These are phyloP conservation scores for Pristionchus japonicus DNA, from an alignment of 2,888 invertebrate genomes.

Conservation along the genomic window DNA sequence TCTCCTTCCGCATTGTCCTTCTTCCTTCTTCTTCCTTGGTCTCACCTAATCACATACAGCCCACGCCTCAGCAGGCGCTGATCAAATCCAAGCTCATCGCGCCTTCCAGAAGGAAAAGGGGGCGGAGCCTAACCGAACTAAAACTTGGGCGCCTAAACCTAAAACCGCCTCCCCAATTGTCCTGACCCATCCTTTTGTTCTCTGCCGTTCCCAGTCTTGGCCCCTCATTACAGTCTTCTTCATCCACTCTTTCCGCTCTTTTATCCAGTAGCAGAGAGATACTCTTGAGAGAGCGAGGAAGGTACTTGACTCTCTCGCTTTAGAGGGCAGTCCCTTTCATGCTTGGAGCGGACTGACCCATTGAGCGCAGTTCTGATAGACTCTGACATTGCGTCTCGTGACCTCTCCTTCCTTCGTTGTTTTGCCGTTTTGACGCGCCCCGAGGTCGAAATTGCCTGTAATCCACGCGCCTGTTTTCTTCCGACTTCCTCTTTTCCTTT, in stretches of 20 bases:
- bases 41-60: constrained; percentile 1
- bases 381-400: background rate
- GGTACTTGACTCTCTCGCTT: constrained; percentile 29
- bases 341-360: background rate
- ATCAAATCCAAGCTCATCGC: background rate
- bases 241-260: constrained; percentile 20
- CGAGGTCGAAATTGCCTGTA: background rate
- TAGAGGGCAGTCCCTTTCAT: background rate
- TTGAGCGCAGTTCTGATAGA: background rate
- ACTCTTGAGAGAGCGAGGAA: constrained; percentile 16
- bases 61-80: background rate
- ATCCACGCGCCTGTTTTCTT: background rate
- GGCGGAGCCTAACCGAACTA: background rate
- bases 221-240: background rate
- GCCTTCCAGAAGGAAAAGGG: background rate
- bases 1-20: background rate
- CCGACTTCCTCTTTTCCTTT: background rate
- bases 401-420: background rate
- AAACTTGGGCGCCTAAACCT: background rate
- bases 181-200: constrained; percentile 1
- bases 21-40: background rate
- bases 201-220: background rate
- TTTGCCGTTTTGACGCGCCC: background rate
- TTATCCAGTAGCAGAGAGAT: constrained; percentile 18
- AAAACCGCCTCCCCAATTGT: background rate